Percentiles rank a stretch among this genome's conserved stretches.
Conservation (phyloP, 1,140 invertebrate genomes). For the Scaptomyza pallida region DNA sequence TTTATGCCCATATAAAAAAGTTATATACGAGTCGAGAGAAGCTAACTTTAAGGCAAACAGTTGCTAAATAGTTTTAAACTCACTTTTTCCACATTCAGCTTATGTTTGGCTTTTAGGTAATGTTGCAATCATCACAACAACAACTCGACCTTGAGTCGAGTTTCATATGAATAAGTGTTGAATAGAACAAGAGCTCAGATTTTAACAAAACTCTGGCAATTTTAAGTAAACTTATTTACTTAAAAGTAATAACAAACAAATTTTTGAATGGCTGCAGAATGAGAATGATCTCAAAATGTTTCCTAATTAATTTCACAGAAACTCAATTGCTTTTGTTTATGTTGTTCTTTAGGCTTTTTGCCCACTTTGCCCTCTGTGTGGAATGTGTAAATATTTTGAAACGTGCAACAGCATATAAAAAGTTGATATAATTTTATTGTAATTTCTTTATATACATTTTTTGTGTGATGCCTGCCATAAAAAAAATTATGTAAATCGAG, state of each 20-base stretch:
- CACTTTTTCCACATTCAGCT: background rate
- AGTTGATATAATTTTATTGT: slow-evolving; percentile 31
- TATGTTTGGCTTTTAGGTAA: background rate
- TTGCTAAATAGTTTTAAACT: slow-evolving; percentile 7
- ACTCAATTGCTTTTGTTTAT: slow-evolving; percentile 3
- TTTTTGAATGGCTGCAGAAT: background rate
- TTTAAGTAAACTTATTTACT: no score
- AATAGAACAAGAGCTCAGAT: no score
- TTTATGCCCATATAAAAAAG: slow-evolving; percentile 13
- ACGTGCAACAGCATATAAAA: slow-evolving; percentile 35
- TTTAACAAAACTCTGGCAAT: no score
- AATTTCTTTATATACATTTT: no score
- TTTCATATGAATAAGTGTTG: no score
- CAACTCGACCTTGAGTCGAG: no score
- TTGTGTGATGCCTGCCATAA: slow-evolving; percentile 3
- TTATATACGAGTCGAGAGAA: background rate
- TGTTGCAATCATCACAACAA: no score
- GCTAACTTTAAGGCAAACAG: background rate
- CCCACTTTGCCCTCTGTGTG: slow-evolving; percentile 5
- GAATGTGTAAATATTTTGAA: slow-evolving; percentile 36
- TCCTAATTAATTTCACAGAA: slow-evolving; percentile 18
- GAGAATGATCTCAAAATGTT: slow-evolving; percentile 1
- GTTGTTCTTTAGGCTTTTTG: slow-evolving; percentile 30
- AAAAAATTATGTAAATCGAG: slow-evolving; percentile 52
- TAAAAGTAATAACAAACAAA: background rate